These are phyloP conservation scores for human (Homo sapiens) DNA, from an alignment of 2,113 vertebrate genomes.

Conservation along the genomic window DNA sequence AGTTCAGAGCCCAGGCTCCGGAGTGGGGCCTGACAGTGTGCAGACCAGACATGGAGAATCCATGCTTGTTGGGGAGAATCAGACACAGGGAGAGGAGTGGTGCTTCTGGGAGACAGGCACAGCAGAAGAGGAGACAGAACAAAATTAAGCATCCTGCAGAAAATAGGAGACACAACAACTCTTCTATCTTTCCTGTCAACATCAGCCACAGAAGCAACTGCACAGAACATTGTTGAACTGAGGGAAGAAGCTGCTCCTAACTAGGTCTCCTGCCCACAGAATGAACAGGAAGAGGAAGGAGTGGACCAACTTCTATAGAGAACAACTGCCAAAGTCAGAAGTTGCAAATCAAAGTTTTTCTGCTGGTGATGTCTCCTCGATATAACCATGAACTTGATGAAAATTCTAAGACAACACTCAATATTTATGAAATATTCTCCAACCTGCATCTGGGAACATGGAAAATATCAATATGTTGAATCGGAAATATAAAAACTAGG, in stretches of 20 bases:
- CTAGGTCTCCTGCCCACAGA: background rate
- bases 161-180: background rate
- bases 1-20: accelerated
- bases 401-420: background rate
- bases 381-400: background rate
- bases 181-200: too few relatives aligned
- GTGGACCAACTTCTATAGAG: background rate
- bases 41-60: background rate
- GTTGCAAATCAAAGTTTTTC: background rate
- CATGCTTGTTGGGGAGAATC: background rate
- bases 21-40: background rate
- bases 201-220: background rate
- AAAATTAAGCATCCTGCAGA: background rate
- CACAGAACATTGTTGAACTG: too few relatives aligned
- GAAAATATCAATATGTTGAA: background rate
- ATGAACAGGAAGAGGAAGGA: background rate
- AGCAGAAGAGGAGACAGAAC: background rate
- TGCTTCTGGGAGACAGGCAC: background rate
- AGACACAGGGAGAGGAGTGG: background rate
- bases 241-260: background rate
- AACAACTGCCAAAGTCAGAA: background rate
- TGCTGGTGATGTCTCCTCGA: background rate
- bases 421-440: background rate
- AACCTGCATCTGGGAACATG: background rate
- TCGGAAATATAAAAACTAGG: background rate